Evolutionary conservation across 2,797 vertebrate species (phyloP), one percentile per base, ranked within the genome.

Genomic region (Helicolenus hilgendorfi): DNA sequence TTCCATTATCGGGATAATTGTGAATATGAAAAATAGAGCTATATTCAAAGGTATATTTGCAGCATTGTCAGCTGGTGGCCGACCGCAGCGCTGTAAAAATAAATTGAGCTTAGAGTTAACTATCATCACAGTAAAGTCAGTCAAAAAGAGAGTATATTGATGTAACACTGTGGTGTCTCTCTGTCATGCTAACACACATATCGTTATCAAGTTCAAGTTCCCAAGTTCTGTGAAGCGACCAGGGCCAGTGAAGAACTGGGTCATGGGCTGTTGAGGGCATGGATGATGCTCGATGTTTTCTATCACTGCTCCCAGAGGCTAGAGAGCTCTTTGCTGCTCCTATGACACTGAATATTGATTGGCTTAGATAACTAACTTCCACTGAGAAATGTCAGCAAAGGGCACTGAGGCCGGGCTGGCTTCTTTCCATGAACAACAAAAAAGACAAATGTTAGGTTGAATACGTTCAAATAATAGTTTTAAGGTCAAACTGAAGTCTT

Each of bases 271-370:
- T 90, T 94, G 87, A 65, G 33, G 62, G 62, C 62, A 65, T 13
- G n/a, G 33, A 0, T 75, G 70, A 87, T 81, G 88, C 86, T 93
- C 80, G 6, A 73, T 94, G 89, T 90, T 91, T 94, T 89, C 82
- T 95, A 72, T 85, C 81, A 70, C 77, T 82, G 77, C 70, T 85
- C 91, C 90, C 90, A 79, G 68, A 82, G 89, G 90, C 84, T 11
- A 76, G 38, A 84, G 72, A 72, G 71, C 77, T 49, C 60, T 79
- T 73, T 58, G 81, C 49, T 29, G 22, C 59, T 58, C 53, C 59
- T n/a, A 14, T 41, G 74, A 72, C 58, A 20, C 86, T 84, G 83
- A 86, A 58, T 92, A 94, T 92, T 93, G 91, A 95, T 86, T 88
- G 82, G 72, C 49, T 91, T 81, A 83, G 73, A 83, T 85, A 71